A percentile compares a stretch with the other conserved stretches of the same genome.
These are phyloP conservation scores for Tupiocoris notatus DNA, from an alignment of 2,888 invertebrate genomes.

Conservation along the genomic window DNA sequence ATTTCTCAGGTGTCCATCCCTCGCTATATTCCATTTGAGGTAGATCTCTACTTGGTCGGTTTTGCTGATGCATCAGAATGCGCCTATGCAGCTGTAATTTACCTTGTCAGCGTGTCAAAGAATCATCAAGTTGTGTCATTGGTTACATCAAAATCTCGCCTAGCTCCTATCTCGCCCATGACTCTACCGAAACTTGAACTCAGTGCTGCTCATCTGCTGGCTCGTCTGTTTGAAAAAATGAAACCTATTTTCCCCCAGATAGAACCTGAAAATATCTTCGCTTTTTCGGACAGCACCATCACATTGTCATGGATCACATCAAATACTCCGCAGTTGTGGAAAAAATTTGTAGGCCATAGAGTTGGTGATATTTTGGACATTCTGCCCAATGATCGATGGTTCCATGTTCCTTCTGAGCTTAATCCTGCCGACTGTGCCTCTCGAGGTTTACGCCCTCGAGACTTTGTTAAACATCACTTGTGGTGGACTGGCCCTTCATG, in stretches of 20 bases:
- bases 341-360: conserved; percentile 18
- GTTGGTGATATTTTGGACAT: background rate
- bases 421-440: conserved; percentile 25
- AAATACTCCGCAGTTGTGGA: background rate
- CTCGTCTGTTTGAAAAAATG: background rate
- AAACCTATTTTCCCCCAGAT: background rate
- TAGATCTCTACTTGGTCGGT: background rate
- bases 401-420: background rate
- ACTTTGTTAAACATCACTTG: background rate
- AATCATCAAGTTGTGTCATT: background rate
- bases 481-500: conserved; percentile 31
- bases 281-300: background rate
- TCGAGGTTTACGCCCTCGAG: background rate
- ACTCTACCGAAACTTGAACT: background rate
- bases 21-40: background rate
- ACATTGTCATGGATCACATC: background rate
- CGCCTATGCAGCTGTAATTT: conserved; percentile 10
- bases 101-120: background rate
- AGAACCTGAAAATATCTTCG: background rate
- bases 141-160: background rate
- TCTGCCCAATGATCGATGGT: background rate
- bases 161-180: background rate
- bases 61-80: conserved; percentile 24
- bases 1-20: conserved; percentile 6
- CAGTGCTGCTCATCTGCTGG: background rate